A percentile compares a stretch with the other conserved stretches of the same genome.
Evolutionary conservation across 2,888 invertebrate genomes (phyloP).

Genomic region (Spodoptera littoralis): DNA sequence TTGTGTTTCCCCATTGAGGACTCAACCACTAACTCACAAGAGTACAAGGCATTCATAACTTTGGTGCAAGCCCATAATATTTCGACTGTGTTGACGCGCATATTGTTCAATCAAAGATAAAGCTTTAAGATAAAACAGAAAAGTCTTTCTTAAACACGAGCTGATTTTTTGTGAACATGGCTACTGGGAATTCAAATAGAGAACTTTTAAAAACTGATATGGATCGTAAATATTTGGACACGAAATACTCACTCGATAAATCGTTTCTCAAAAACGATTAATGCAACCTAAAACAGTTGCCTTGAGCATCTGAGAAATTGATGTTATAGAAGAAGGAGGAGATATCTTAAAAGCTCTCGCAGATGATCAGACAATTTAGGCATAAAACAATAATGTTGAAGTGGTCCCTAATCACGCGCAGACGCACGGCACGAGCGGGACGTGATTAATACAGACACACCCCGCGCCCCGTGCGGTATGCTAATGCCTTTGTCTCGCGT

Average conservation of each 20-base stretch:
- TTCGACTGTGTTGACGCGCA: conserved; percentile 30
- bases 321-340: no score
- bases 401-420: conserved; percentile 59
- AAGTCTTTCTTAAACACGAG: not conserved
- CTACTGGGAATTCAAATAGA: no score
- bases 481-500: conserved; percentile 82
- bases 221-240: no score
- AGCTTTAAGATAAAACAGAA: not conserved
- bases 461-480: conserved; percentile 74
- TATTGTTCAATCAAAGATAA: conserved; percentile 39
- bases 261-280: no score
- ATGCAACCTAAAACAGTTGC: no score
- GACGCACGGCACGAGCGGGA: conserved; percentile 73
- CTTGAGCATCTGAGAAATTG: no score
- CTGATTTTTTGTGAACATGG: no score
- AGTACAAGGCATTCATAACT: not conserved
- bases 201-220: no score
- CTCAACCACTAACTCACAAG: no score
- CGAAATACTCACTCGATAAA: no score
- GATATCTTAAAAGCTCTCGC: not conserved
- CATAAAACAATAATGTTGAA: conserved; percentile 34
- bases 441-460: conserved; percentile 79
- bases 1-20: no score
- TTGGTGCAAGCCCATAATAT: conserved; percentile 37
- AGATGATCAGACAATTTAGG: conserved; percentile 28